Evolutionary conservation across 2,888 invertebrate genomes (phyloP).

Genomic region (Dolomedes plantarius): DNA sequence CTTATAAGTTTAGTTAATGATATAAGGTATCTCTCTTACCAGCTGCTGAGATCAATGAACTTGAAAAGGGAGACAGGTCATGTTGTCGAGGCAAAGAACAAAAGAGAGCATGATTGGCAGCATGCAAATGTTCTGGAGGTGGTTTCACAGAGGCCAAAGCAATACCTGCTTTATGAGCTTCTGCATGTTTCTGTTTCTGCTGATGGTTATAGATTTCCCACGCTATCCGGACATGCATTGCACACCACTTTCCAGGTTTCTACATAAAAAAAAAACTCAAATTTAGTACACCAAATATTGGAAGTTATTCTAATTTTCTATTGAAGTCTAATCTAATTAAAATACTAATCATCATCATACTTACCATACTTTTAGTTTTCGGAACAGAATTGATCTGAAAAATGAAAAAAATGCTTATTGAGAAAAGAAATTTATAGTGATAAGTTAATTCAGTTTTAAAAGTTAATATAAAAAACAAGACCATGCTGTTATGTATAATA

Average conservation of each 20-base stretch:
- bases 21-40: too few relatives aligned
- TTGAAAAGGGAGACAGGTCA: slow-evolving; percentile 73
- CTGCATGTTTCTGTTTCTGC: slow-evolving; percentile 82
- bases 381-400: slow-evolving; percentile 67
- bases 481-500: too few relatives aligned
- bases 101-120: slow-evolving; percentile 84
- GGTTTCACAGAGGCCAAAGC: slow-evolving; percentile 39
- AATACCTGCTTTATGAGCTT: slow-evolving; percentile 65
- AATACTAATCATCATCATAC: background rate
- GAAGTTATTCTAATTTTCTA: background rate
- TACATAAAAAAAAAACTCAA: slow-evolving; percentile 76
- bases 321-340: too few relatives aligned
- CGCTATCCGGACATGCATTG: slow-evolving; percentile 98
- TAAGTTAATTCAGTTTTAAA: too few relatives aligned
- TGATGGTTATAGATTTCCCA: slow-evolving; percentile 99
- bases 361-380: slow-evolving; percentile 69
- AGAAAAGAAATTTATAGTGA: too few relatives aligned
- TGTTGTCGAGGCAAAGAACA: slow-evolving; percentile 75
- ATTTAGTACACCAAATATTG: background rate
- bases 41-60: slow-evolving; percentile 72
- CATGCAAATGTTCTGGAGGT: slow-evolving; percentile 80
- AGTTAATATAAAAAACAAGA: too few relatives aligned
- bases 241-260: slow-evolving; percentile 99
- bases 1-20: too few relatives aligned
- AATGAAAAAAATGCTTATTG: background rate